A percentile compares a stretch with the other conserved stretches of the same genome.
Evolutionary conservation across 2,888 invertebrate species (phyloP).

Genomic region (Perdita meconis): DNA sequence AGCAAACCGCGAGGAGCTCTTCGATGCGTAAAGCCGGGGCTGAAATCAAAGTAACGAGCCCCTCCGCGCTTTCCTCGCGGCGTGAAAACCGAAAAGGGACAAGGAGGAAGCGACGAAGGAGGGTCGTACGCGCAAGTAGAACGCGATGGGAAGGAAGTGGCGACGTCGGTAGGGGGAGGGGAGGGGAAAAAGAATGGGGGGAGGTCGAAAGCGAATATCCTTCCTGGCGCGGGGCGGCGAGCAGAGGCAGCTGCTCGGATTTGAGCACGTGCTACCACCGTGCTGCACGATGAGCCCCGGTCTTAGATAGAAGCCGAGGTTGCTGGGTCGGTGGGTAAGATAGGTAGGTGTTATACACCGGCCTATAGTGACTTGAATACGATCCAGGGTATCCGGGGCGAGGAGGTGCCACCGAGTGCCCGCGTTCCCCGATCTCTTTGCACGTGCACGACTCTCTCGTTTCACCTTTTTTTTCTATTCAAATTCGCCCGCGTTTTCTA

Average conservation of each 20-base stretch:
- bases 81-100: constrained; percentile 53
- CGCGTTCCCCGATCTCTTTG: constrained; percentile 25
- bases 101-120: constrained; percentile 49
- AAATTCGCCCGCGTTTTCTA: constrained; percentile 17
- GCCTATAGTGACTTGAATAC: constrained; percentile 42
- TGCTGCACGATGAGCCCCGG: constrained; percentile 55
- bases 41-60: constrained; percentile 37
- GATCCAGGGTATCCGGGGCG: constrained; percentile 46
- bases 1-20: neutral
- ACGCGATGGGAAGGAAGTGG: constrained; percentile 72
- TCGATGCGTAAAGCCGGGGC: neutral
- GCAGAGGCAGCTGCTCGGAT: constrained; percentile 81
- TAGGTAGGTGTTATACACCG: constrained; percentile 62
- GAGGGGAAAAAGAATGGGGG: no score
- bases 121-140: constrained; percentile 54
- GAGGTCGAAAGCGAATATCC: constrained; percentile 78
- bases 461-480: constrained; percentile 22
- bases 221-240: constrained; percentile 76
- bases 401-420: constrained; percentile 14
- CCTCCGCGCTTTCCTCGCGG: constrained; percentile 18
- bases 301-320: constrained; percentile 52
- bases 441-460: constrained; percentile 26
- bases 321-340: constrained; percentile 58
- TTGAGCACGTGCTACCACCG: constrained; percentile 82
- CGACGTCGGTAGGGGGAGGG: constrained; percentile 54